Conservation (phyloP, 2,113 vertebrate species). For the Xiphophorus maculatus region DNA sequence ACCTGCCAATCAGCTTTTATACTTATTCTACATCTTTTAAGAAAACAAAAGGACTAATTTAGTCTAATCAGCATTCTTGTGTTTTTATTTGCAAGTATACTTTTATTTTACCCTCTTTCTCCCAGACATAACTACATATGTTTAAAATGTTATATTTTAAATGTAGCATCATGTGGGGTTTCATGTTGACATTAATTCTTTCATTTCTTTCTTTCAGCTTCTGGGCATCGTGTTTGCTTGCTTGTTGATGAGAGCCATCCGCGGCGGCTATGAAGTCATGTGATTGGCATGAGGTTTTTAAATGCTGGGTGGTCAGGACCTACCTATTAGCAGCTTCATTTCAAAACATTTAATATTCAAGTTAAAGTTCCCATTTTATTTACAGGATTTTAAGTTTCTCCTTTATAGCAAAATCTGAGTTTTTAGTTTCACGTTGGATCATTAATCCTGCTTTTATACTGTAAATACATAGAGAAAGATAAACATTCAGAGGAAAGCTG, state of each 20-base stretch:
- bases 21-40: too few relatives aligned
- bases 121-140: too few relatives aligned
- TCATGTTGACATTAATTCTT: neutral
- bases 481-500: neutral
- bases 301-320: neutral
- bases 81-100: too few relatives aligned
- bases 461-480: conserved; percentile 7
- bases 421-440: conserved; percentile 37
- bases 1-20: too few relatives aligned
- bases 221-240: conserved; percentile 88
- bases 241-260: conserved; percentile 88
- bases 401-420: conserved; percentile 5
- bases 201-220: conserved; percentile 73
- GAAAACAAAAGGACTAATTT: too few relatives aligned
- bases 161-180: too few relatives aligned
- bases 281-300: conserved; percentile 64
- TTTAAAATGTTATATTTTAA: too few relatives aligned
- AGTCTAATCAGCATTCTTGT: too few relatives aligned
- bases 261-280: conserved; percentile 93
- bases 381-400: conserved; percentile 41
- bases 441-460: conserved; percentile 10
- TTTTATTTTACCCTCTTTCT: neutral
- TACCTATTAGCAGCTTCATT: conserved; percentile 7
- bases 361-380: conserved; percentile 1
- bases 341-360: conserved; percentile 6